Evolutionary conservation across 2,797 vertebrate species (phyloP).

Genomic region (Ctenochaetus hawaiiensis): DNA sequence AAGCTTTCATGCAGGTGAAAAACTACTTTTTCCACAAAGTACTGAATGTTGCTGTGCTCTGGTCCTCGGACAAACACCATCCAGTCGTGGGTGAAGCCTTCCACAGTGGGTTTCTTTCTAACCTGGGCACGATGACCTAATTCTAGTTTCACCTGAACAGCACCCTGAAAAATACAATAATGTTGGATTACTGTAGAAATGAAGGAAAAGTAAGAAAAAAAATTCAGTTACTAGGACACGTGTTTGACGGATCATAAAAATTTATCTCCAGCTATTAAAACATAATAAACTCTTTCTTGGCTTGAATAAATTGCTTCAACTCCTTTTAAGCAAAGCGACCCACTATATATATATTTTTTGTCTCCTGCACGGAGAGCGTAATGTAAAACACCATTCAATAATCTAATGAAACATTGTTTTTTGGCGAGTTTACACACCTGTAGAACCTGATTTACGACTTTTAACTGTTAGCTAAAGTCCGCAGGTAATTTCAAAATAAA

Average conservation of each 20-base stretch:
- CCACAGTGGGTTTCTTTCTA: constrained; percentile 95
- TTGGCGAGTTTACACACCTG: not conserved
- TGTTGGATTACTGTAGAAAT: too few species aligned
- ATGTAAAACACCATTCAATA: constrained; percentile 3
- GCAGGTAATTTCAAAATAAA: not conserved
- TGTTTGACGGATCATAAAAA: too few species aligned
- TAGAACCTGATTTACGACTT: not conserved
- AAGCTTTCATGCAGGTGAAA: constrained; percentile 98
- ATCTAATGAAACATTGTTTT: not conserved
- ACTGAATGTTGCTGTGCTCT: constrained; percentile 96
- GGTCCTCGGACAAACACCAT: constrained; percentile 99
- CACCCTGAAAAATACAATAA: constrained; percentile 86
- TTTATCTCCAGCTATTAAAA: too few species aligned
- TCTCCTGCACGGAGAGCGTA: not conserved
- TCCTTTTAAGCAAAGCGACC: not conserved
- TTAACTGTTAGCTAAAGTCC: not conserved
- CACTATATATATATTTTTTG: too few species aligned
- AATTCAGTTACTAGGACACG: too few species aligned
- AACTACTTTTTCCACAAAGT: constrained; percentile 98
- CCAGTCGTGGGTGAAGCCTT: constrained; percentile 99
- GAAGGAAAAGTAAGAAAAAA: too few species aligned
- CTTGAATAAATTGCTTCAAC: not conserved
- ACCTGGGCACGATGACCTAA: constrained; percentile 96
- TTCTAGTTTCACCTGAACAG: constrained; percentile 99
- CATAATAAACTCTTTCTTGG: not conserved